Evolutionary conservation across 2,797 vertebrate genomes (phyloP), one percentile per base, ranked within the genome.

Genomic region (Acropternis orthonyx): DNA sequence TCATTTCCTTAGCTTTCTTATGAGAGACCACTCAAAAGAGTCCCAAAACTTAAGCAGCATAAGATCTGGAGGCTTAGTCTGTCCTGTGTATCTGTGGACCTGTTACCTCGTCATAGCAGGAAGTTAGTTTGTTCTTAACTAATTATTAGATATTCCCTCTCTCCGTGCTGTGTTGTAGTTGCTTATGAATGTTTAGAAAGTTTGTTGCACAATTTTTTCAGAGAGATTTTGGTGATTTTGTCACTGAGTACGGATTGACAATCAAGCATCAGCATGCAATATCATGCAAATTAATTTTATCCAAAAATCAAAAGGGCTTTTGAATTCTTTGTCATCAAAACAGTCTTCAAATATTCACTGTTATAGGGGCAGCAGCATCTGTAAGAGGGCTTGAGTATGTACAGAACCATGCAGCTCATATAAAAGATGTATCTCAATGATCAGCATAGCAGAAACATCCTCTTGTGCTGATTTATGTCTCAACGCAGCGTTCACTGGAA

Each of bases 381-480:
- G 22, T 59, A 74, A 68, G 52, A 91, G n/a, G 24, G 74, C 49
- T 82, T 79, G 18, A 59, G 41, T 11, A 67, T 58, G 19, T 55
- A 68, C 1, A 63, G 51, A 92, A 59, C 36, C 15, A 48, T 1
- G 8, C 10, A 48, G 61, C 49, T 83, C 54, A 19, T 8, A 77
- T 39, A 66, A 86, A 85, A 44, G 68, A 71, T 66, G 36, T 12
- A 52, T 83, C 63, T 88, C 85, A 85, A 19, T 78, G 82, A 93
- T 75, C 87, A 92, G 58, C 79, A 78, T 4, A 69, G 79, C 3
- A 91, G 62, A 92, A 95, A 55, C 69, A 84, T 88, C 51, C 59
- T 30, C 1, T 3, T 66, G 12, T 62, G 34, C 51, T 94, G 93
- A 93, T 95, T 93, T 91, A 91, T 91, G 69, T 86, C 82, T 89